phyloP scores from a whole-genome alignment of 2,797 vertebrate genomes.

The Loris lydekkerianus region DNA sequence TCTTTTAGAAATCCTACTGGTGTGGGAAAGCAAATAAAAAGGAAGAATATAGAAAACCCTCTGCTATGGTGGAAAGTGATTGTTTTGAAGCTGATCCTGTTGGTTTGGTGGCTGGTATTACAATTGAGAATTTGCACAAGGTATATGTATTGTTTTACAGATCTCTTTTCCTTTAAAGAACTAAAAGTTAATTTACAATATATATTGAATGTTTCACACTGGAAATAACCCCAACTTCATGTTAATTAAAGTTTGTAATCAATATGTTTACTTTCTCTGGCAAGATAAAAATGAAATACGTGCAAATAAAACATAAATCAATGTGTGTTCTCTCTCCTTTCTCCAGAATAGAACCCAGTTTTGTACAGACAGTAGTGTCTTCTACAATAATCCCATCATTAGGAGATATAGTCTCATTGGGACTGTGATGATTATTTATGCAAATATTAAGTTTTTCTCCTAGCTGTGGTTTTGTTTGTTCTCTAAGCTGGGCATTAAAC shows the following conservation, averaged over 20 bases:
- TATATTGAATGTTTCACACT: background rate
- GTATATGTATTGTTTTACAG: constrained; percentile 82
- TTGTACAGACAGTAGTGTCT: background rate
- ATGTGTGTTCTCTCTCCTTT: background rate
- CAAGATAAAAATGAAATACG: background rate
- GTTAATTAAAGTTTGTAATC: background rate
- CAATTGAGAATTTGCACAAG: constrained; percentile 96
- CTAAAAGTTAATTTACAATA: background rate
- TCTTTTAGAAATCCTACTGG: constrained; percentile 95
- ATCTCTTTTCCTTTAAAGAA: background rate
- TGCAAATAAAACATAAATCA: background rate
- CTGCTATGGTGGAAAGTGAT: constrained; percentile 89
- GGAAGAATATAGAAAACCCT: constrained; percentile 92
- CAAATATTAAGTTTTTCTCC: constrained; percentile 1
- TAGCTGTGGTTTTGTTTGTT: background rate
- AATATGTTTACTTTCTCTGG: background rate
- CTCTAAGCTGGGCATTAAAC: background rate
- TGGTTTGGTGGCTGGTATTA: constrained; percentile 93
- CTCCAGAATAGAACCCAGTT: background rate
- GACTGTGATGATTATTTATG: background rate
- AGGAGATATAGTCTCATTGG: background rate
- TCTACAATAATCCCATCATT: background rate
- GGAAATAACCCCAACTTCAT: background rate
- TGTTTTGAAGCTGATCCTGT: constrained; percentile 95
- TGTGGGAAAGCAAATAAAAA: constrained; percentile 90